Base-by-base conservation (phyloP, 2,888 invertebrate species). In the Scelioninae gen. 1 region DNA sequence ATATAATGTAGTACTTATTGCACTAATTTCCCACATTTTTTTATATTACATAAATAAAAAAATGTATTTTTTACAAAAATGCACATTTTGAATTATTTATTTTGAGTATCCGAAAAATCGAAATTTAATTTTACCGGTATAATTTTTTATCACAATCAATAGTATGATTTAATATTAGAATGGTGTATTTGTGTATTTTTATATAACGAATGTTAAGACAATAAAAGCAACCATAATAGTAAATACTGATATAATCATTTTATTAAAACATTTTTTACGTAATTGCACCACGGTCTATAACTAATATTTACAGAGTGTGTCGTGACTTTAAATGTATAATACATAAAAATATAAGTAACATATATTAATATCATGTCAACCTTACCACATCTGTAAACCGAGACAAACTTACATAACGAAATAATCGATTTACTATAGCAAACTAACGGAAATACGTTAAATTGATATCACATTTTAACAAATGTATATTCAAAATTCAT, bases 221-320 rank as follows among this genome's bases (percentile, higher is more conserved):
- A 45, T 62, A 45, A 62, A 43, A 62, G 4, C 31, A n/a, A 31
- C 16, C 29, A 8, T 45, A 5, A 58, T 16, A 40, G 32, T 45
- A 15, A 69, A 69, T 69, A 47, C 58, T 58, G 69, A 58, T 47
- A 58, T 23, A 69, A 40, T 58, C 0, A 58, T 47, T 69, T 74
- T 51, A 55, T 74, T 71, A 16, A 49, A 56, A 34, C 38, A n/a
- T 9, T 68, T 56, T 45, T 11, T 23, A 38, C 31, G 31, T 13
- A 53, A 43, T 53, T 32, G 40, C 53, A 72, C 53, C 53, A 43
- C 32, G 31, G 53, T 53, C 53, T 43, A 51, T 72, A 23, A 53
- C 53, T 53, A 62, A 31, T 53, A 62, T 72, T 9, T 72, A 62
- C 49, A 72, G 31, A 16, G n/a, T 49, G 45, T 60, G 60, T 60